A percentile compares a stretch with the other conserved stretches of the same genome.
Evolutionary conservation across 2,888 invertebrate genomes (phyloP).

Genomic region (Cactoblastis cactorum): DNA sequence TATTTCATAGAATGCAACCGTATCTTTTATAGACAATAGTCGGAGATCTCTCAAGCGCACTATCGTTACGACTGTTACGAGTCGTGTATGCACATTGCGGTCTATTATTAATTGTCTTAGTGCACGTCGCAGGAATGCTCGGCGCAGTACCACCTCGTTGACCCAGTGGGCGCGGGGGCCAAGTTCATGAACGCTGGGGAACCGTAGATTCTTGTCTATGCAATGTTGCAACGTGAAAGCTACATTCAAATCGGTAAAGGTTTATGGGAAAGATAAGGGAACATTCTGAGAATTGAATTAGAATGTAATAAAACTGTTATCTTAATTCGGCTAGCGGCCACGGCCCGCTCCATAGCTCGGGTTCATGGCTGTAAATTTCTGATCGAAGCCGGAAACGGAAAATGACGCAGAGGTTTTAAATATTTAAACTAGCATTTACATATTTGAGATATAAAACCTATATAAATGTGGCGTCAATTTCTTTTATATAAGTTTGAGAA

Average conservation of each 20-base stretch:
- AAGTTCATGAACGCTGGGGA: slow-evolving; percentile 55
- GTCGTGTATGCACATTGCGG: slow-evolving; percentile 23
- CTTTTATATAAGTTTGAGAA: slow-evolving; percentile 22
- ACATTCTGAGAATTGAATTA: slow-evolving; percentile 54
- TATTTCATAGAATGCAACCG: slow-evolving; percentile 34
- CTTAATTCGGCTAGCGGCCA: slow-evolving; percentile 56
- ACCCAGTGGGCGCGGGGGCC: slow-evolving; percentile 53
- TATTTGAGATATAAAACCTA: slow-evolving; percentile 22
- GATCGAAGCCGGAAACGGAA: slow-evolving; percentile 33
- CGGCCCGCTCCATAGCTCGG: slow-evolving; percentile 44
- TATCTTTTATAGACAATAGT: slow-evolving; percentile 24
- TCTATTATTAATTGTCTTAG: slow-evolving; percentile 43
- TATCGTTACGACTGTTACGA: slow-evolving; percentile 9
- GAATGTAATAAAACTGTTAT: slow-evolving; percentile 66
- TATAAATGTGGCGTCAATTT: slow-evolving; percentile 17
- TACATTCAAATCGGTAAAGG: slow-evolving; percentile 35
- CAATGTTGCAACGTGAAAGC: slow-evolving; percentile 54
- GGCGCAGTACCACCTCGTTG: slow-evolving; percentile 40
- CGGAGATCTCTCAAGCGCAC: slow-evolving; percentile 4
- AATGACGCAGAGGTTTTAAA: slow-evolving; percentile 13
- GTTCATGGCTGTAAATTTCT: slow-evolving; percentile 47
- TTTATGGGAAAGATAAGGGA: slow-evolving; percentile 51
- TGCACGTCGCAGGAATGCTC: slow-evolving; percentile 37
- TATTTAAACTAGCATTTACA: slow-evolving; percentile 19
- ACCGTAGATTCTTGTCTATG: slow-evolving; percentile 34